A percentile compares a stretch with the other conserved stretches of the same genome.
These are phyloP conservation scores for Apaloderma vittatum DNA, from an alignment of 2,113 vertebrate genomes.

Conservation along the genomic window DNA sequence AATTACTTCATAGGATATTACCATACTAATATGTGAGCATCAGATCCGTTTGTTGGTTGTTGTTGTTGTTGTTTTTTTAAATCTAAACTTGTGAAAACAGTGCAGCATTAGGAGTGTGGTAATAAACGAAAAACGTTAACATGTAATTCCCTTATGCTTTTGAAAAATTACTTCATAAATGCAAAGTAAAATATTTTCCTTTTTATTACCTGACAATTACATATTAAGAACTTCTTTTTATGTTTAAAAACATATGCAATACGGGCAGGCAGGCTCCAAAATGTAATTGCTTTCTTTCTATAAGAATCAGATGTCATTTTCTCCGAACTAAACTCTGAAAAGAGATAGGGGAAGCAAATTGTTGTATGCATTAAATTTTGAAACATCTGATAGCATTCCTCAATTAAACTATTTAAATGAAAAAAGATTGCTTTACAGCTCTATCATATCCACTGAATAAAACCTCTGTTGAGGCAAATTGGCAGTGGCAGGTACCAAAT, in stretches of 20 bases:
- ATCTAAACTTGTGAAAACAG: constrained; percentile 82
- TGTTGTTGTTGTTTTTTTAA: background rate
- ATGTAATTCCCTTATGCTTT: constrained; percentile 87
- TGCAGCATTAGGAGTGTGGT: constrained; percentile 80
- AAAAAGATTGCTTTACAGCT: constrained; percentile 96
- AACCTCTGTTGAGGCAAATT: constrained; percentile 92
- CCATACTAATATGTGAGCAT: constrained; percentile 69
- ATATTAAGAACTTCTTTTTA: constrained; percentile 91
- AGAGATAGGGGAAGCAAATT: constrained; percentile 85
- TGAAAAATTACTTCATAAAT: constrained; percentile 89
- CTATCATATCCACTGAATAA: constrained; percentile 96
- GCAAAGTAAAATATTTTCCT: constrained; percentile 87
- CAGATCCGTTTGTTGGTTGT: background rate
- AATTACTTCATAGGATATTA: constrained; percentile 72
- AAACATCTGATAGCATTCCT: constrained; percentile 94
- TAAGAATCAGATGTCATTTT: constrained; percentile 90
- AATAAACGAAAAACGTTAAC: constrained; percentile 85
- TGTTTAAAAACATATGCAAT: constrained; percentile 88
- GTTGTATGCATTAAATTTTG: constrained; percentile 92
- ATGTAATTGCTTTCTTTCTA: constrained; percentile 89
- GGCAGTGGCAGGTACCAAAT: constrained; percentile 91
- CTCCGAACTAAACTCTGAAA: constrained; percentile 83
- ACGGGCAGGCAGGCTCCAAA: constrained; percentile 79
- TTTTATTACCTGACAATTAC: constrained; percentile 91
- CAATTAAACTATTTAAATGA: constrained; percentile 98